phyloP scores from a whole-genome alignment of 2,797 vertebrate species.

The Perodicticus potto region DNA sequence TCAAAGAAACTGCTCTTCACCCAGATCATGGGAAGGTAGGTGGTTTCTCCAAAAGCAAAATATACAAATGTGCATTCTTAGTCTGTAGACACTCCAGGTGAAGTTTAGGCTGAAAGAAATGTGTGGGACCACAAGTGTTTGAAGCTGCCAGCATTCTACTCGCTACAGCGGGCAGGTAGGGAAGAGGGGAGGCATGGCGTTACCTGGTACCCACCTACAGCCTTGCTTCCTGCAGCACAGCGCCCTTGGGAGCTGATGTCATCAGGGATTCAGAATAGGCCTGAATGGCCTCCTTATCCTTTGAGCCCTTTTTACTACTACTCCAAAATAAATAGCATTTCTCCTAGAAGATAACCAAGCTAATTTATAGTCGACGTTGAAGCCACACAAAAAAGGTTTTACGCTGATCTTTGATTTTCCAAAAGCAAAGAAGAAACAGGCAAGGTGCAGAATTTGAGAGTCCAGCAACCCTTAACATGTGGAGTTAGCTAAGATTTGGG shows the following conservation, averaged over 20 bases:
- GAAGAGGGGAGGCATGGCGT: not conserved
- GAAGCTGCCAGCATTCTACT: not conserved
- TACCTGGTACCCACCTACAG: conserved; percentile 90
- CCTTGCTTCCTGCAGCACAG: conserved; percentile 85
- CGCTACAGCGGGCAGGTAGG: fast-evolving
- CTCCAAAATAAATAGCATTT: conserved; percentile 90
- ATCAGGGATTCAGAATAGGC: conserved; percentile 85
- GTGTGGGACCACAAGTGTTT: not conserved
- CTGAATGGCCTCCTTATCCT: conserved; percentile 86
- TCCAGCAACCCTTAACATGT: fast-evolving
- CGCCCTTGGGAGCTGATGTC: conserved; percentile 83
- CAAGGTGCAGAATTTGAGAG: fast-evolving
- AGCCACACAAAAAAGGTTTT: not conserved
- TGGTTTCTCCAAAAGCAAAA: no score
- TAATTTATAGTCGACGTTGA: conserved; percentile 79
- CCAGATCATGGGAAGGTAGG: not conserved
- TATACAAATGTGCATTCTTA: fast-evolving
- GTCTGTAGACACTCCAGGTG: not conserved
- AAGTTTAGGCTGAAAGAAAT: not conserved
- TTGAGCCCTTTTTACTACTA: conserved; percentile 89
- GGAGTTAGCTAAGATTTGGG: not conserved
- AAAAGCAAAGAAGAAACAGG: not conserved
- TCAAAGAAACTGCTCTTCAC: not conserved
- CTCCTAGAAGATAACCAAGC: conserved; percentile 92
- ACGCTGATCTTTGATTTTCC: not conserved